These are phyloP conservation scores for Exaiptasia diaphana DNA, from an alignment of 64 coral and sea anemone genomes.

Conservation along the genomic window DNA sequence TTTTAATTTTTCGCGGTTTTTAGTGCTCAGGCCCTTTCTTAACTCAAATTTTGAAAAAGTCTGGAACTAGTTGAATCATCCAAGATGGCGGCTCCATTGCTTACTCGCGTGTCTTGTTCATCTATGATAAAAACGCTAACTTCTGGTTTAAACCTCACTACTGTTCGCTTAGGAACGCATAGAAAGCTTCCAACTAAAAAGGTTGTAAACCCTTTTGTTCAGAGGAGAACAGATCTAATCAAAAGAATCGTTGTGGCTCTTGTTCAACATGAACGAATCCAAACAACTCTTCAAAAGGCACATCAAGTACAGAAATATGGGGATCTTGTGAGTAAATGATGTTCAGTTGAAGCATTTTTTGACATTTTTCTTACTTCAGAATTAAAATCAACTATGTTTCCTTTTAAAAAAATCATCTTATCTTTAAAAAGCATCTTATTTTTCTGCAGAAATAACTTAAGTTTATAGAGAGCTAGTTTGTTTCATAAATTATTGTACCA, in stretches of 20 bases:
- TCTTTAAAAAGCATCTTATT: too few relatives aligned
- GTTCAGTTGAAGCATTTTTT: too few relatives aligned
- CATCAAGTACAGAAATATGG: conserved; percentile 89
- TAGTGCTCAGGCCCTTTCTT: too few relatives aligned
- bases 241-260: conserved; percentile 83
- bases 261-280: conserved; percentile 85
- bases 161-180: conserved; percentile 69
- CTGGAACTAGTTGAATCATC: background rate
- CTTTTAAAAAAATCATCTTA: too few relatives aligned
- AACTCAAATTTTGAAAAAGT: background rate
- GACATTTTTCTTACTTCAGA: too few relatives aligned
- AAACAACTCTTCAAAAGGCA: conserved; percentile 86
- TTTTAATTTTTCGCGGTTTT: too few relatives aligned
- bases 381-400: too few relatives aligned
- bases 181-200: conserved; percentile 87
- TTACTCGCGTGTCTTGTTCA: conserved; percentile 1
- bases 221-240: conserved; percentile 86
- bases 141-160: conserved; percentile 53
- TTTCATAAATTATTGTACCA: too few relatives aligned
- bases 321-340: conserved; percentile 72
- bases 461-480: too few relatives aligned
- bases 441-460: too few relatives aligned
- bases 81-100: conserved; percentile 68
- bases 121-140: conserved; percentile 24
- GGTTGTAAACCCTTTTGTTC: conserved; percentile 69